Conservation (phyloP, 2,113 vertebrate genomes). For the Patagioenas fasciata region DNA sequence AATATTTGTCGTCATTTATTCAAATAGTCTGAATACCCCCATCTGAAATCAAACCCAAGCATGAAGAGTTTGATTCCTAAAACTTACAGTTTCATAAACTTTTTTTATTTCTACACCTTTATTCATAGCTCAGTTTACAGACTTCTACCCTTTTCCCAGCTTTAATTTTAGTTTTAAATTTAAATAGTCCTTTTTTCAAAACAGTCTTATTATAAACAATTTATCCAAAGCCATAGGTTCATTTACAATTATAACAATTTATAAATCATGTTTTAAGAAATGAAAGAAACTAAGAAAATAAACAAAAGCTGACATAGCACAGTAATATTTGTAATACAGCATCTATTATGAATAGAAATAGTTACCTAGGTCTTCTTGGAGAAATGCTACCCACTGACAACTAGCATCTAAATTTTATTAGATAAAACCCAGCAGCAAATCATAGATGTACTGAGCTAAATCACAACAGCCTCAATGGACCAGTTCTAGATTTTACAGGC, state of each 20-base stretch:
- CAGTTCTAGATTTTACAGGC: neutral
- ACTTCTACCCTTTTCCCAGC: neutral
- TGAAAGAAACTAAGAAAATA: neutral
- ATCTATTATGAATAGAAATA: neutral
- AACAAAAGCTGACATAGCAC: neutral
- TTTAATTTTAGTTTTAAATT: neutral
- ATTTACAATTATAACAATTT: neutral
- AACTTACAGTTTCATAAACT: neutral
- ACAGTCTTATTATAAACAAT: neutral
- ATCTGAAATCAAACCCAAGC: neutral
- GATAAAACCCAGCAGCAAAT: neutral
- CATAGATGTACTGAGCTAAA: neutral
- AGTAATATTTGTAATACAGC: neutral
- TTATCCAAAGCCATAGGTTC: neutral
- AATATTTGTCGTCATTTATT: neutral
- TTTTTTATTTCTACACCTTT: neutral
- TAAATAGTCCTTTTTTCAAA: neutral
- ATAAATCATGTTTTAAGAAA: neutral
- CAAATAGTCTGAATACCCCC: neutral
- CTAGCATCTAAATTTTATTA: neutral
- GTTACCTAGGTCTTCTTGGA: neutral
- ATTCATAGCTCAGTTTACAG: neutral
- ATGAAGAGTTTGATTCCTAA: neutral
- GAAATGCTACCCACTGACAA: neutral
- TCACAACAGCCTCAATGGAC: fast-evolving